phyloP scores from a whole-genome alignment of 2,113 vertebrate genomes.

The Microcebus griseorufus region DNA sequence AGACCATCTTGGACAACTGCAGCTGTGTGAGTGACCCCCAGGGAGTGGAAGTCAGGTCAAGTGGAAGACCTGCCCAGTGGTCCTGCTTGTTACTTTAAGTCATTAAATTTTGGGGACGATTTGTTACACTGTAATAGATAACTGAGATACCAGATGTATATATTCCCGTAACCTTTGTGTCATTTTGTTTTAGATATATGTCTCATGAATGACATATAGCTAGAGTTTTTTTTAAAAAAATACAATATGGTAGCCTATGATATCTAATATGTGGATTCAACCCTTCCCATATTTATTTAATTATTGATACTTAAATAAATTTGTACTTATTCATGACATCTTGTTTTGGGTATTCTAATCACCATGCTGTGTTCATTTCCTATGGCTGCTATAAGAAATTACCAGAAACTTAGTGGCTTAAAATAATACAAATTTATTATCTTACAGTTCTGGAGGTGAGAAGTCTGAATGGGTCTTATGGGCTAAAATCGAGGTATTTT shows the following conservation, averaged over 20 bases:
- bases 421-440: neutral
- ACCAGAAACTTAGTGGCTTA: neutral
- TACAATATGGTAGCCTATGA: neutral
- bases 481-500: neutral
- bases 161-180: neutral
- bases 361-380: neutral
- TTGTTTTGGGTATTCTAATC: slow-evolving; percentile 4
- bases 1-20: neutral
- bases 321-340: neutral
- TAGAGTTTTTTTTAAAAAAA: neutral
- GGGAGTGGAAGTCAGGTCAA: neutral
- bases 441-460: neutral
- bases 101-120: neutral
- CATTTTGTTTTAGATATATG: neutral
- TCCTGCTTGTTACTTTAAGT: neutral
- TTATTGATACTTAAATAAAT: neutral
- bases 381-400: neutral
- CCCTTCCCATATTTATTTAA: neutral
- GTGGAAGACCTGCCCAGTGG: neutral
- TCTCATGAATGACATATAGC: neutral
- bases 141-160: neutral
- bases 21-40: too few species aligned
- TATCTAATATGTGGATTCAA: neutral
- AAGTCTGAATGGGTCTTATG: neutral
- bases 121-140: neutral